Percentiles rank a stretch among this genome's conserved stretches.
Conservation (phyloP, 2,888 invertebrate species). For the Merodon equestris region DNA sequence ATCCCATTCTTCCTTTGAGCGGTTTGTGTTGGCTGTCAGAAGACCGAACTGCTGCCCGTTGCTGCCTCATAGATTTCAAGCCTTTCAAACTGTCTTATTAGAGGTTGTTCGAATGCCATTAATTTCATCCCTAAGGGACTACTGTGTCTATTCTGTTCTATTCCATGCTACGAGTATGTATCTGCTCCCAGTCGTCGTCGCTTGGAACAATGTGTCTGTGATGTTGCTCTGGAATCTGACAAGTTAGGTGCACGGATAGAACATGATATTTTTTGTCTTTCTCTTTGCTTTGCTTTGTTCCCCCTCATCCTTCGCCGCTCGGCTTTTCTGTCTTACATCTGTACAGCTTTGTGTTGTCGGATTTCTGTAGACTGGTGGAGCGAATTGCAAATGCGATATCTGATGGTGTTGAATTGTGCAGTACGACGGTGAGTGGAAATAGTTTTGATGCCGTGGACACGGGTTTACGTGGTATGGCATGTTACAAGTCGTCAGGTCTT, state of each 20-base stretch:
- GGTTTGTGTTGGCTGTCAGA: conserved; percentile 2
- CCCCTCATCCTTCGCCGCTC: too few relatives aligned
- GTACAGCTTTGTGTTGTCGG: conserved; percentile 43
- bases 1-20: conserved; percentile 52
- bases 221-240: conserved; percentile 67
- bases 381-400: conserved; percentile 51
- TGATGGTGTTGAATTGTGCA: conserved; percentile 4
- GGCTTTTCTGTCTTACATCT: too few relatives aligned
- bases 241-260: conserved; percentile 64
- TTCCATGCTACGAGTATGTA: conserved; percentile 8
- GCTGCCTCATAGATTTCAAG: conserved; percentile 64
- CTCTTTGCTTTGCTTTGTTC: conserved; percentile 1
- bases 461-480: conserved; percentile 30
- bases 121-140: conserved; percentile 68
- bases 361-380: conserved; percentile 55
- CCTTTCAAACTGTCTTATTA: conserved; percentile 69
- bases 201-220: conserved; percentile 45
- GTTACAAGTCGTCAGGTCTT: conserved; percentile 64
- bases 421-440: conserved; percentile 53
- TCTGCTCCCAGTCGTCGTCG: conserved; percentile 35
- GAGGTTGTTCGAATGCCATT: conserved; percentile 69
- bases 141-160: conserved; percentile 40
- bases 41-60: conserved; percentile 10
- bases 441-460: conserved; percentile 42
- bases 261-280: conserved; percentile 6